Evolutionary conservation across 2,113 vertebrate genomes (phyloP).

Genomic region (Eublepharis macularius): DNA sequence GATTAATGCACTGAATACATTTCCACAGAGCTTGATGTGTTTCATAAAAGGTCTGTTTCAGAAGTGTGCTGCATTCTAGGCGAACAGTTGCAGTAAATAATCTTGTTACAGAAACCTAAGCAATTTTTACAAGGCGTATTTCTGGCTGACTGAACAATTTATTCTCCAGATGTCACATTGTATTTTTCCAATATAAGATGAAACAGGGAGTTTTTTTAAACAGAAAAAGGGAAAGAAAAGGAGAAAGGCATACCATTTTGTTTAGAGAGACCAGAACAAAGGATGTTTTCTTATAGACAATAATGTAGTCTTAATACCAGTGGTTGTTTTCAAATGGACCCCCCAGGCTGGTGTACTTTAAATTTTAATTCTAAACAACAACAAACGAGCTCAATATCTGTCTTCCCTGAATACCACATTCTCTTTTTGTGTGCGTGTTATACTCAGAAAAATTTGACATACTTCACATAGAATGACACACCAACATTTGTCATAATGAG

Average conservation of each 20-base stretch:
- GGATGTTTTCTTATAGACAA: slow-evolving; percentile 66
- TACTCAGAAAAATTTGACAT: neutral
- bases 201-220: slow-evolving; percentile 72
- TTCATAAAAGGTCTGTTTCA: slow-evolving; percentile 88
- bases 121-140: slow-evolving; percentile 87
- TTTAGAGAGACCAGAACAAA: slow-evolving; percentile 73
- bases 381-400: neutral
- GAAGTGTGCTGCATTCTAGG: slow-evolving; percentile 83
- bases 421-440: neutral
- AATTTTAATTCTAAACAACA: neutral
- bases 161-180: slow-evolving; percentile 86
- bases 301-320: slow-evolving; percentile 55
- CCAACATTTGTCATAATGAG: no score
- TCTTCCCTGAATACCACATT: neutral
- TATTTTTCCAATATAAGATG: slow-evolving; percentile 86
- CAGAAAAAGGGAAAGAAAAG: neutral
- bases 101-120: slow-evolving; percentile 89
- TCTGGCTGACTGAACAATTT: slow-evolving; percentile 88
- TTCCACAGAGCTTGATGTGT: slow-evolving; percentile 84
- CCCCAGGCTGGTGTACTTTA: slow-evolving; percentile 23
- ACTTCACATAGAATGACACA: no score
- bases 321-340: slow-evolving; percentile 44
- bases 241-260: slow-evolving; percentile 75
- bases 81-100: slow-evolving; percentile 87
- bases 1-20: slow-evolving; percentile 85